Percentiles rank a stretch among this genome's conserved stretches.
phyloP scores from a whole-genome alignment of 2,797 vertebrate genomes.

The Pterois miles region DNA sequence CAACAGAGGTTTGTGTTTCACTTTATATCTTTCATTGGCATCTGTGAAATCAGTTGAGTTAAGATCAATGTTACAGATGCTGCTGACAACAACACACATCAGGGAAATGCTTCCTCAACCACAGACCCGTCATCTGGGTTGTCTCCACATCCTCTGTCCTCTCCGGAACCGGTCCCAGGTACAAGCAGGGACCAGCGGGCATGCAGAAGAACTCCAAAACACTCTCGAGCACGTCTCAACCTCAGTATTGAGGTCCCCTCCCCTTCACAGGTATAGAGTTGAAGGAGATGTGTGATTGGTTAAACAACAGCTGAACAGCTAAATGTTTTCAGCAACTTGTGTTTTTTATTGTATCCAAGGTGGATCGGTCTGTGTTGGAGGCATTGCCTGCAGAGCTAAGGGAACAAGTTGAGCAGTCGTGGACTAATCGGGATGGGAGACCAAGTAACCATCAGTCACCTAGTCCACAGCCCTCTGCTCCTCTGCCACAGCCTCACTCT shows the following conservation, averaged over 20 bases:
- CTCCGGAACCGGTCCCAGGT: conserved; percentile 80
- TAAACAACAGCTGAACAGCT: not conserved
- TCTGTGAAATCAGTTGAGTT: not conserved
- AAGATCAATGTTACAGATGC: conserved; percentile 24
- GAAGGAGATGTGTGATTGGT: not conserved
- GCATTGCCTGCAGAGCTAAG: conserved; percentile 92
- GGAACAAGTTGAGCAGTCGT: conserved; percentile 91
- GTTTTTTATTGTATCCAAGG: conserved; percentile 72
- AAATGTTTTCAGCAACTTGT: not conserved
- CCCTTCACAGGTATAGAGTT: conserved; percentile 90
- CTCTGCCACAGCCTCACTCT: conserved; percentile 70
- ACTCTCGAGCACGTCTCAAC: conserved; percentile 85
- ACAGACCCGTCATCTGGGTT: conserved; percentile 23
- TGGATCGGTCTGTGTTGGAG: conserved; percentile 94
- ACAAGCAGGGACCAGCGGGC: conserved; percentile 80
- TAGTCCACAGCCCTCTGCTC: conserved; percentile 64
- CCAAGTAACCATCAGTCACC: conserved; percentile 66
- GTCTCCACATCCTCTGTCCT: conserved; percentile 53
- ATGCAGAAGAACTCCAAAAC: conserved; percentile 81
- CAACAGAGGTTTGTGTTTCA: conserved; percentile 49
- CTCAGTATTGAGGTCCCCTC: conserved; percentile 95
- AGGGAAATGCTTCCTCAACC: conserved; percentile 39
- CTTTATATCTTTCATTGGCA: not conserved
- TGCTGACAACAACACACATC: conserved; percentile 35
- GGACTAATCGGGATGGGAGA: conserved; percentile 77